phyloP scores from a whole-genome alignment of 2,888 invertebrate genomes.

The Melanophora roralis region DNA sequence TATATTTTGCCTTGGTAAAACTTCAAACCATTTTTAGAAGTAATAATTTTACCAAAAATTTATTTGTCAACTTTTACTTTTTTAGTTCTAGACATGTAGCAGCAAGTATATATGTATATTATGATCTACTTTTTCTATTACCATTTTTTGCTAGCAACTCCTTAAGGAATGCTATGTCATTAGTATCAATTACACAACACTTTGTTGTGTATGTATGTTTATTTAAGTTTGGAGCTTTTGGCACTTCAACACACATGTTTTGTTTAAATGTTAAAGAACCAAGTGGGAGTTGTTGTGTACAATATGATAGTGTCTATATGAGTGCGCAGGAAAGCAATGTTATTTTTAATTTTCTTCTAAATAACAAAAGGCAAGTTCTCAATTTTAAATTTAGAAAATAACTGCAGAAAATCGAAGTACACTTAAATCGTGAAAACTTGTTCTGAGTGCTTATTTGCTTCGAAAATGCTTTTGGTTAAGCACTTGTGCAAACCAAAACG shows the following conservation, averaged over 20 bases:
- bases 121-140: slow-evolving; percentile 41
- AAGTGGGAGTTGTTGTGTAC: slow-evolving; percentile 26
- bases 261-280: slow-evolving; percentile 4
- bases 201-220: slow-evolving; percentile 10
- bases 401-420: neutral
- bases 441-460: neutral
- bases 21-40: too few species aligned
- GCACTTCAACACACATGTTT: neutral
- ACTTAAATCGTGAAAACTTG: too few species aligned
- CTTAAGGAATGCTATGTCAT: slow-evolving; percentile 51
- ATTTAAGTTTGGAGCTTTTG: neutral
- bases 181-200: slow-evolving; percentile 57
- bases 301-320: neutral
- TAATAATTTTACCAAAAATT: too few species aligned
- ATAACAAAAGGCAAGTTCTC: too few species aligned
- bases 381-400: neutral
- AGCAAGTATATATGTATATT: too few species aligned
- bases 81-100: too few species aligned
- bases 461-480: neutral
- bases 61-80: too few species aligned
- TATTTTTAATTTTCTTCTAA: slow-evolving; percentile 29
- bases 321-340: neutral
- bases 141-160: slow-evolving; percentile 33
- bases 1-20: too few species aligned
- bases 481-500: slow-evolving; percentile 24